Conservation (phyloP, 2,888 invertebrate genomes). For the Eupithecia centaureata region DNA sequence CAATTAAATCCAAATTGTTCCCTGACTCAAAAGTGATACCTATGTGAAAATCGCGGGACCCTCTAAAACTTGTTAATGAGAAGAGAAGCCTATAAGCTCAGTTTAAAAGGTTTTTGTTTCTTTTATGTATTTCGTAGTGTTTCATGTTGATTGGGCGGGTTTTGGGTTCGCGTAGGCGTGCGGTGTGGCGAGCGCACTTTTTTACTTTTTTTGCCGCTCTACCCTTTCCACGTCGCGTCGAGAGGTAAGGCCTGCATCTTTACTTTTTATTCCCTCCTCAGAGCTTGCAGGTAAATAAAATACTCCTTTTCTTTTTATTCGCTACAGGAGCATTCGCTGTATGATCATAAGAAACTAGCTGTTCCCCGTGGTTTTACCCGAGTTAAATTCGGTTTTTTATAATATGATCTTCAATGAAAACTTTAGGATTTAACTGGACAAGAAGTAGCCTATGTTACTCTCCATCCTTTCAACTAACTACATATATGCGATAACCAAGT, state of each 20-base stretch:
- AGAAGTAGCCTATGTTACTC: too few relatives aligned
- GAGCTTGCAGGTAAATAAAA: constrained; percentile 75
- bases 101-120: neutral
- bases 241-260: constrained; percentile 56
- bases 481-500: too few relatives aligned
- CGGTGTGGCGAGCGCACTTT: constrained; percentile 41
- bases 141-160: constrained; percentile 10
- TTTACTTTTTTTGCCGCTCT: constrained; percentile 64
- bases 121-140: neutral
- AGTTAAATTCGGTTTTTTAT: too few relatives aligned
- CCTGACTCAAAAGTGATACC: neutral
- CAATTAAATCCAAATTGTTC: neutral
- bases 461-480: too few relatives aligned
- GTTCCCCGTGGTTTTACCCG: too few relatives aligned
- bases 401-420: too few relatives aligned
- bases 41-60: neutral
- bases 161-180: constrained; percentile 11
- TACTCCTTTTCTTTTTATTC: constrained; percentile 69
- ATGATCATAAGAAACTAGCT: constrained; percentile 36
- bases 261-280: constrained; percentile 63
- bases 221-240: constrained; percentile 61
- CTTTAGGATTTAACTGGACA: too few relatives aligned
- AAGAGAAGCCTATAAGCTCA: neutral
- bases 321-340: constrained; percentile 48
- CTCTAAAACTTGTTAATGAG: neutral